phyloP scores from a whole-genome alignment of 2,113 vertebrate species.

The Zosterops hypoxanthus region DNA sequence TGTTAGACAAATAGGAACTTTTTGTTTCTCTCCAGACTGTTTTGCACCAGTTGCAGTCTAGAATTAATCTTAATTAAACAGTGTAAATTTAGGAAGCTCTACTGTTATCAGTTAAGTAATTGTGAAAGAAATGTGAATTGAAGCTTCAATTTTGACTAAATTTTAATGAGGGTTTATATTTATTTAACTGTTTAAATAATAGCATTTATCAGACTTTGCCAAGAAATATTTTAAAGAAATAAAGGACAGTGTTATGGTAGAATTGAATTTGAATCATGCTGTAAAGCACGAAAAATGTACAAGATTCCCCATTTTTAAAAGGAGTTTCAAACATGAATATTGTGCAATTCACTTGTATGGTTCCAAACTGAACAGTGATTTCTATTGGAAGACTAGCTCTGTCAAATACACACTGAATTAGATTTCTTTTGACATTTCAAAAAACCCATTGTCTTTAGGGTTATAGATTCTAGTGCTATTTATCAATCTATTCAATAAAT shows the following conservation, averaged over 20 bases:
- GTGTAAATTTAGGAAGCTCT: neutral
- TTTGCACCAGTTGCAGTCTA: neutral
- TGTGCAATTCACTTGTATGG: neutral
- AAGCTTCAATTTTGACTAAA: neutral
- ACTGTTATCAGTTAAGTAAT: neutral
- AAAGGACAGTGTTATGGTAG: neutral
- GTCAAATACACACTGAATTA: neutral
- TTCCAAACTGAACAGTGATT: neutral
- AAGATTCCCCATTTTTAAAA: neutral
- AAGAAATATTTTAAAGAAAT: neutral
- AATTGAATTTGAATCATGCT: neutral
- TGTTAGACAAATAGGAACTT: neutral
- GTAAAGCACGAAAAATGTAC: neutral
- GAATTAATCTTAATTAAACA: neutral
- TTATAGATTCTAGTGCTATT: neutral
- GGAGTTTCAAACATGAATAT: accelerated
- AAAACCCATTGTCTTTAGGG: neutral
- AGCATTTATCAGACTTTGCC: neutral
- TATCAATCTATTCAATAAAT: neutral
- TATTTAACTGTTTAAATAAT: neutral
- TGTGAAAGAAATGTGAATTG: neutral
- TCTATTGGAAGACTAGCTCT: neutral
- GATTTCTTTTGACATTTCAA: neutral
- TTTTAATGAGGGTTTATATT: neutral
- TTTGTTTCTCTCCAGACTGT: neutral